phyloP scores from a whole-genome alignment of 2,797 vertebrate species.

The Coracias cyanogaster region DNA sequence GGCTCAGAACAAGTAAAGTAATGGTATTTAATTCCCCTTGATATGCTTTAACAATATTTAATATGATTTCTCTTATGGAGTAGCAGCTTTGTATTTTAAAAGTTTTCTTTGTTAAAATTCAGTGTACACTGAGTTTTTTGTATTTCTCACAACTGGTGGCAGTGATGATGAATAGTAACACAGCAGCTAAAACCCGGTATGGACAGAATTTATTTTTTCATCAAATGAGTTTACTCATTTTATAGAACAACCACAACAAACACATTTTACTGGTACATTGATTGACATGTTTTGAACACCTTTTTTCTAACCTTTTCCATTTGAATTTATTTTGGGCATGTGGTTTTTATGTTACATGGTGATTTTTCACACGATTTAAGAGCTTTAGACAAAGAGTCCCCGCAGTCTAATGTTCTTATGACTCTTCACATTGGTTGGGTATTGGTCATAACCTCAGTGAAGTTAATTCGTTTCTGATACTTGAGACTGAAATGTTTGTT shows the following conservation, averaged over 20 bases:
- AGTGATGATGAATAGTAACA: neutral
- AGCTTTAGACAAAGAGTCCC: neutral
- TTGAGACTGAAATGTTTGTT: conserved; percentile 39
- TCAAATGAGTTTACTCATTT: neutral
- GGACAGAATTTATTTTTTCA: neutral
- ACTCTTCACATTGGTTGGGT: neutral
- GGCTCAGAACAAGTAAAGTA: neutral
- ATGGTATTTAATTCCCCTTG: neutral
- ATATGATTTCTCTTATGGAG: neutral
- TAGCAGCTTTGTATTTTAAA: neutral
- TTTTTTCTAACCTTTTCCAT: neutral
- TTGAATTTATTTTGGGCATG: neutral
- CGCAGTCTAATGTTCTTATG: neutral
- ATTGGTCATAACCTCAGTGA: neutral
- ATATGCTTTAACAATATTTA: neutral
- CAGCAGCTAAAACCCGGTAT: neutral
- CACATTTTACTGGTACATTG: neutral
- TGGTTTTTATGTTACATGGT: neutral
- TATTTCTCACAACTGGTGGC: neutral
- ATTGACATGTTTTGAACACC: neutral
- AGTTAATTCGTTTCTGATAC: neutral
- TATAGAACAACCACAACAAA: neutral
- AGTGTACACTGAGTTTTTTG: neutral
- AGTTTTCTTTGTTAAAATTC: neutral
- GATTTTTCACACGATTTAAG: neutral